Base-by-base conservation (phyloP, 1,140 invertebrate species). In the Drosophila mayri region DNA sequence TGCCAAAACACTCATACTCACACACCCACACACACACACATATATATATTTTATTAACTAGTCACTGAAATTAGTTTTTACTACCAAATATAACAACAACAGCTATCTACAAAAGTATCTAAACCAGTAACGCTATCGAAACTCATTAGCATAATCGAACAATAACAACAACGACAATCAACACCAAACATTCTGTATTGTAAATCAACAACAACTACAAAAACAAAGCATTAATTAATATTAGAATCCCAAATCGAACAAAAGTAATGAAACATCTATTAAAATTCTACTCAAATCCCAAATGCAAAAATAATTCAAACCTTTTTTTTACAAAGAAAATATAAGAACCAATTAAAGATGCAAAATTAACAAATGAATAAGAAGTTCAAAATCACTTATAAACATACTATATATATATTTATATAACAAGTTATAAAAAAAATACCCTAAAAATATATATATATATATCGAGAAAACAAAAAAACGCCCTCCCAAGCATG, bases 401-500 rank as follows among this genome's bases (percentile, higher is more conserved):
- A 66, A 66, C 66, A 68, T 66, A 68, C 46, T 35, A 41, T 50
- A 50, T 68, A 68, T 47, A 71, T 71, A 66, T 65, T 68, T 76
- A 76, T 47, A 57, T 63, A 54, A 65, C 25, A 52, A 74, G 43
- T 63, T 68, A 38, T 47, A 62, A 77, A 52, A 74, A 52, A 74
- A 65, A 68, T 67, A 81, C 64, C 58, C 61, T 16, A 20, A 61
- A 61, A 70, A 79, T 59, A 64, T 46, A 66, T 65, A 81, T 71
- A 72, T 63, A 62, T 25, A 44, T 44, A 83, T n/a, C n/a, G n/a
- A 72, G 66, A 76, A 62, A 61, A 50, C 65, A 74, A 76, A 35
- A 90, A 79, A 52, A 90, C 90, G 90, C 90, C 90, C 90, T 92
- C 90, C 90, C 90, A 92, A 92, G 90, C 90, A 92, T 92, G 90